Evolutionary conservation across 2,888 invertebrate species (phyloP), one percentile per base, ranked within the genome.

Genomic region (Nemoura dubitans): DNA sequence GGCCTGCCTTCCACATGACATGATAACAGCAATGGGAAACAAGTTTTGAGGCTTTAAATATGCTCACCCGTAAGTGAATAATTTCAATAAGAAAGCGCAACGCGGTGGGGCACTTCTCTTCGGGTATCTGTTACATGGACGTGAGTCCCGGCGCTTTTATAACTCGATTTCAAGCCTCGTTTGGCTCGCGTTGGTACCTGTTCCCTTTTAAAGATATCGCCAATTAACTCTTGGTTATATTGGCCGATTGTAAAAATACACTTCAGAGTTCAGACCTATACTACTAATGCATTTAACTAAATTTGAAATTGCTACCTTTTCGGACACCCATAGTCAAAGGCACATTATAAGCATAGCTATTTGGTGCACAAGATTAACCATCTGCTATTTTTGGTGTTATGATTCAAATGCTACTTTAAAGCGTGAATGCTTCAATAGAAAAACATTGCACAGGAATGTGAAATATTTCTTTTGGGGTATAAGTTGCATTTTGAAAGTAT

Each of bases 21-120:
- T 27, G 26, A 81, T 81, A 30, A 27, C 30, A 29, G 81, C 78
- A 78, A 59, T 59, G 59, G 59, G 21, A 59, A 59, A 59, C 59
- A 59, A 59, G 59, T 59, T 59, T 59, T 21, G 59, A 59, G 59
- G 59, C 59, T 59, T 59, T 59, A 59, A 59, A 59, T 59, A 59
- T 59, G 81, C 29, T 30, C 30, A 81, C 10, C 59, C 59, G 59
- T 59, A 81, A 81, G 81, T 81, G 81, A 28, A 30, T 81, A 81
- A 81, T 81, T 81, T 81, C 81, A 81, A 81, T 81, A 29, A 81
- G 81, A 81, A 81, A 28, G 81, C n/a, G n/a, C 30, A n/a, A 2
- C 81, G 6, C 81, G 28, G 81, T 30, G 30, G 81, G 81, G n/a
- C 10, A n/a, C 81, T 78, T 14, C 28, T 28, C 26, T 26, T 29